These are phyloP conservation scores for Hycleus phaleratus DNA, from an alignment of 1,140 invertebrate genomes.

Conservation along the genomic window DNA sequence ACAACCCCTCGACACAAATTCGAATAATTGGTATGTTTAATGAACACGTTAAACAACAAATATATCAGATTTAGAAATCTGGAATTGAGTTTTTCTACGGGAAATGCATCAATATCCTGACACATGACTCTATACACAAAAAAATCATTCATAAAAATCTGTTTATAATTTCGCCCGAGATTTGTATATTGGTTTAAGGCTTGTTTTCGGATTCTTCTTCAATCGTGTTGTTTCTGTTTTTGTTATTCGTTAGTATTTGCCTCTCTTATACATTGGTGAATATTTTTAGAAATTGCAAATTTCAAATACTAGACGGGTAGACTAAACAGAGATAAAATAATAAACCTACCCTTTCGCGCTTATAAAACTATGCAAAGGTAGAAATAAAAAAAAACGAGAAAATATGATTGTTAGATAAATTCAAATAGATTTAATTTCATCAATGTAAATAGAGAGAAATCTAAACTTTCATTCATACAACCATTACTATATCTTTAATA, in stretches of 20 bases:
- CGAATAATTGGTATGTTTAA: too few species aligned
- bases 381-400: too few species aligned
- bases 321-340: slow-evolving; percentile 14
- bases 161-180: slow-evolving; percentile 4
- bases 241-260: background rate
- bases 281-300: slow-evolving; percentile 15
- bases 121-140: background rate
- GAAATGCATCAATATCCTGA: too few species aligned
- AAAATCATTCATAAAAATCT: slow-evolving; percentile 16
- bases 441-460: too few species aligned
- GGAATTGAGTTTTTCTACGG: too few species aligned
- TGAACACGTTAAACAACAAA: too few species aligned
- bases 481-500: background rate
- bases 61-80: too few species aligned
- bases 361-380: too few species aligned
- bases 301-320: slow-evolving; percentile 14
- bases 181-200: slow-evolving; percentile 6
- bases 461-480: too few species aligned
- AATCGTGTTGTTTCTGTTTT: background rate
- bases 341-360: background rate
- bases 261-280: background rate
- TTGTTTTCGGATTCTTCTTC: slow-evolving; percentile 6
- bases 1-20: too few species aligned
- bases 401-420: too few species aligned
- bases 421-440: too few species aligned